Conservation (phyloP, 1,140 invertebrate species). For the Zaprionus nigranus region DNA sequence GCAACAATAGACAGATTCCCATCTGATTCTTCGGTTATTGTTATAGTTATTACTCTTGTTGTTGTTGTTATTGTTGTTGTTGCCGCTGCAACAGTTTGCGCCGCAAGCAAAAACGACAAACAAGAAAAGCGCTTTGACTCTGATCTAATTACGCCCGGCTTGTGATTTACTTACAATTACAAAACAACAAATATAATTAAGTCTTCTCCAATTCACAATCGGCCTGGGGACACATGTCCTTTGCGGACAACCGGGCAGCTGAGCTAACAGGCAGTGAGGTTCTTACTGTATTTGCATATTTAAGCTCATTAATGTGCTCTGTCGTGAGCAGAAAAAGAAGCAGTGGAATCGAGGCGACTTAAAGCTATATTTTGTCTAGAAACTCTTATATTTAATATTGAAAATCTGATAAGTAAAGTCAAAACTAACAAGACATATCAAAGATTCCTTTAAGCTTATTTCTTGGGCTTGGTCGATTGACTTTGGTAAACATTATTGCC, state of each 20-base stretch:
- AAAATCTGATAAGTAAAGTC: too few species aligned
- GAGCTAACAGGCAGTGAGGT: neutral
- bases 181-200: slow-evolving; percentile 68
- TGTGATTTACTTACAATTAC: slow-evolving; percentile 63
- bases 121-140: slow-evolving; percentile 13
- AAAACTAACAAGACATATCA: too few species aligned
- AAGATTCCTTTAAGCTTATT: neutral
- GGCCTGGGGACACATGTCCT: slow-evolving; percentile 45
- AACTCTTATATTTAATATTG: too few species aligned
- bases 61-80: slow-evolving; percentile 7
- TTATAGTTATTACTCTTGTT: slow-evolving; percentile 11
- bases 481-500: slow-evolving; percentile 9
- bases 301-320: too few species aligned
- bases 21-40: slow-evolving; percentile 14
- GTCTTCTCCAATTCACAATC: slow-evolving; percentile 39
- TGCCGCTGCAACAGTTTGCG: slow-evolving; percentile 27
- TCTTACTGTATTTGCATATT: slow-evolving; percentile 45
- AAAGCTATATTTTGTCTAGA: too few species aligned
- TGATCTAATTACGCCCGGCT: slow-evolving; percentile 54
- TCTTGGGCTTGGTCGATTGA: neutral
- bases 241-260: slow-evolving; percentile 20
- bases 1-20: slow-evolving; percentile 55
- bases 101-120: neutral
- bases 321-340: too few species aligned
- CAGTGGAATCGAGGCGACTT: too few species aligned